These are phyloP conservation scores for Oxyscelio sp. DNA, from an alignment of 2,888 invertebrate species.

Conservation along the genomic window DNA sequence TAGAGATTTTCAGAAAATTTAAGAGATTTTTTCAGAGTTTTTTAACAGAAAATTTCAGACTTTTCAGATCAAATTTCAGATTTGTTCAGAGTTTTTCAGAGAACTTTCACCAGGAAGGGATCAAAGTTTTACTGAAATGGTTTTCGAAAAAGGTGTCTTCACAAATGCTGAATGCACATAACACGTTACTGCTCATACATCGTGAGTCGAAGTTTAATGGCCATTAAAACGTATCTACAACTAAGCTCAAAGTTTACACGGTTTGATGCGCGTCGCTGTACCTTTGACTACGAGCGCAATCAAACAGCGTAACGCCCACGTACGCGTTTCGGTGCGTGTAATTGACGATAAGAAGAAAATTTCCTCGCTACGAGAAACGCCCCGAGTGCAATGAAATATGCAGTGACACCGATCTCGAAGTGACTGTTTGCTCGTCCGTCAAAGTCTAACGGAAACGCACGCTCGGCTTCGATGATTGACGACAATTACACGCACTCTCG, in stretches of 20 bases:
- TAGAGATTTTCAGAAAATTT: no score
- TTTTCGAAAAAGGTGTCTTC: no score
- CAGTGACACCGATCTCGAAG: conserved; percentile 44
- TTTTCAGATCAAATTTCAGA: no score
- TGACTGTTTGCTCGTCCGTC: conserved; percentile 64
- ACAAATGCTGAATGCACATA: background rate
- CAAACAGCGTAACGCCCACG: conserved; percentile 73
- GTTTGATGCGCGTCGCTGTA: conserved; percentile 66
- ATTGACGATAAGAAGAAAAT: conserved; percentile 69
- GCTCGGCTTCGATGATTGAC: conserved; percentile 77
- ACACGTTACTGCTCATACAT: background rate
- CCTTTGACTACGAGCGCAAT: conserved; percentile 58
- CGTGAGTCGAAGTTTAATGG: conserved; percentile 30
- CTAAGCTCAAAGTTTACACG: conserved; percentile 66
- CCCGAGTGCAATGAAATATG: background rate
- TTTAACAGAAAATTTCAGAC: no score
- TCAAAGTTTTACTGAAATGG: no score
- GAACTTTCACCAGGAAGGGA: no score
- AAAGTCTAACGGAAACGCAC: conserved; percentile 79
- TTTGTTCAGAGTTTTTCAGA: no score
- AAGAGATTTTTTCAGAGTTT: no score
- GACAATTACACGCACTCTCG: conserved; percentile 59
- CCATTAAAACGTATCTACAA: conserved; percentile 56
- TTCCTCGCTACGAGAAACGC: conserved; percentile 16
- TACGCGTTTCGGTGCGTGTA: conserved; percentile 68